Evolutionary conservation across 2,113 vertebrate species (phyloP).

Genomic region (Noctilio leporinus): DNA sequence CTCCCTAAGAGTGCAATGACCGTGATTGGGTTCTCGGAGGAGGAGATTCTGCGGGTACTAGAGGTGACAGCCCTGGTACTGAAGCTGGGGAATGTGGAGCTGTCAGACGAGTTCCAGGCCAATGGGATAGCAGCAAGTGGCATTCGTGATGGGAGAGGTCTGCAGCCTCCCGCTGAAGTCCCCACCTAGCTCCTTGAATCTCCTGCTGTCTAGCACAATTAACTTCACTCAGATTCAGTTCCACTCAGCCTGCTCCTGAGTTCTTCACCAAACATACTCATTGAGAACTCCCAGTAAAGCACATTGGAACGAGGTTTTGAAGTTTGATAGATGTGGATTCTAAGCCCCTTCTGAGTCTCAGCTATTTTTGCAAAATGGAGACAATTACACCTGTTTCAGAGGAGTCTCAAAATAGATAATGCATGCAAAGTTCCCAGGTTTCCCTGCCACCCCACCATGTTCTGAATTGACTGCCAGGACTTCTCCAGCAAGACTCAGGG

Average conservation of each 20-base stretch:
- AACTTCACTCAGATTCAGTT: background rate
- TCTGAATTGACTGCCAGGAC: no score
- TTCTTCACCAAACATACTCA: background rate
- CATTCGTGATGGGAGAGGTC: conserved; percentile 74
- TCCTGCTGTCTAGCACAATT: background rate
- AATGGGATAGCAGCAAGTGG: conserved; percentile 75
- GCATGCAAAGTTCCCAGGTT: background rate
- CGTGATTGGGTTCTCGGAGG: conserved; percentile 77
- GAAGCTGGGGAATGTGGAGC: conserved; percentile 80
- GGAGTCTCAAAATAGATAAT: background rate
- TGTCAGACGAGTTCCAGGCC: conserved; percentile 76
- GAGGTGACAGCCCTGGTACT: conserved; percentile 81
- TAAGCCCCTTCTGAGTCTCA: background rate
- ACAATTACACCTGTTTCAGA: background rate
- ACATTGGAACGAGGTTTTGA: background rate
- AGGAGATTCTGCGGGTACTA: conserved; percentile 74
- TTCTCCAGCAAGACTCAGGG: no score
- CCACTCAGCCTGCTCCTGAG: background rate
- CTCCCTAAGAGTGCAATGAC: conserved; percentile 78
- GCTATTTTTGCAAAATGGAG: background rate
- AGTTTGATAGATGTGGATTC: background rate
- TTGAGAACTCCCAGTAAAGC: background rate
- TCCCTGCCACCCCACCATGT: no score
- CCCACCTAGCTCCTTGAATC: background rate
- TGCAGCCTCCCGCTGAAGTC: background rate